Evolutionary conservation across 2,888 invertebrate genomes (phyloP), one percentile per base, ranked within the genome.

Genomic region (Julus scanicus): DNA sequence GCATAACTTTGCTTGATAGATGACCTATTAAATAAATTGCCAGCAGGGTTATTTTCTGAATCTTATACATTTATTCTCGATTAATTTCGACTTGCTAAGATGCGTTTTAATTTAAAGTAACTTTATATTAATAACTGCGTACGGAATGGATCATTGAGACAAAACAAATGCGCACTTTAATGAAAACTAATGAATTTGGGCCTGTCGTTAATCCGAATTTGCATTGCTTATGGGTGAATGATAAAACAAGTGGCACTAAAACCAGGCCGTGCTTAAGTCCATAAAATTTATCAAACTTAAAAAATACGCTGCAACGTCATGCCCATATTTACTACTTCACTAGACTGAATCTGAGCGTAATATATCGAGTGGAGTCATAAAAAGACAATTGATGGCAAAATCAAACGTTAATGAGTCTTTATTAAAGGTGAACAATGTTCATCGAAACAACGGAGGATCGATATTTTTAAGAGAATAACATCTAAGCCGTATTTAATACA

Each of bases 221-320:
- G 71, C 71, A 71, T 8, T 71, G 20, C 71, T 71, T 20, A 6
- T n/a, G 71, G 29, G 29, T 29, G 20, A 71, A 71, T 71, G 71
- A 71, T 71, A 29, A 71, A 71, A 71, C 63, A 71, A 29, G 3
- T 29, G 8, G 20, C 71, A 63, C 63, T 63, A 63, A 63, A 63
- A n/a, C n/a, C n/a, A 63, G 17, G n/a, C n/a, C n/a, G 2, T n/a
- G 63, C n/a, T 63, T 63, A 63, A 63, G 17, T 5, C 63, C n/a
- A n/a, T 63, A 63, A 63, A n/a, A 63, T 63, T 63, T 63, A n/a
- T 63, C n/a, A 63, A 29, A 71, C 71, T 71, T 71, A 71, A 71
- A 71, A 63, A 17, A 6, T 63, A n/a, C 5, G n/a, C n/a, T 8
- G 63, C n/a, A 63, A n/a, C 63, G 63, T n/a, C 63, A n/a, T n/a